Base-by-base conservation (phyloP, 2,888 invertebrate genomes). In the Plagodis pulveraria region DNA sequence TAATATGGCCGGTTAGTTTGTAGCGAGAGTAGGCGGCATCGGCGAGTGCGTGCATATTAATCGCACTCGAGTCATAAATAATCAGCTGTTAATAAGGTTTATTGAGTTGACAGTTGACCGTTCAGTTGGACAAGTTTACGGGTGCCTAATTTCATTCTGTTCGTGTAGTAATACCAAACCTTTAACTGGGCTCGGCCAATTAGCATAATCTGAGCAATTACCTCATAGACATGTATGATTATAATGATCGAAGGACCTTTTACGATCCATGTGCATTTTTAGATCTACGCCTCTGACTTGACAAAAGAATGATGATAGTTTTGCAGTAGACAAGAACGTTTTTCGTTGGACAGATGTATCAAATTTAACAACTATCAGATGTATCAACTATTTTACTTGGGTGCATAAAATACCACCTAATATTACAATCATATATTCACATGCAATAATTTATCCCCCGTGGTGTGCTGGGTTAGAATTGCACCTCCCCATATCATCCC, bases 41-140 rank as follows among this genome's bases (percentile, higher is more conserved):
- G 48, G 58, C 58, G 53, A 47, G 50, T 66, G 40, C 66, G 68
- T 63, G 61, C 57, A 62, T 52, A 52, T 60, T 58, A 64, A 67
- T 61, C 56, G 63, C 55, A 52, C 44, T 22, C 44, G 38, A 54
- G 56, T 65, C 55, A 66, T 66, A 66, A 69, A 66, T 65, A 62
- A 65, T 52, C 52, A 61, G 41, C 54, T 48, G 50, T 58, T 63
- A 66, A 65, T 69, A 66, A 65, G 69, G 69, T 69, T 66, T 69
- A 68, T 64, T 61, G 64, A 63, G 59, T 65, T 63, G 66, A 66
- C 66, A 63, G 65, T 58, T 63, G 51, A 66, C 69, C 69, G 69
- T 66, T 69, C 60, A 52, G 62, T 62, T 44, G 51, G 59, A 59
- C 54, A 50, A 63, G 63, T 69, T 65, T 66, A 65, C 58, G 53